Conservation (phyloP, 2,113 vertebrate genomes). For the Halcyon senegalensis region DNA sequence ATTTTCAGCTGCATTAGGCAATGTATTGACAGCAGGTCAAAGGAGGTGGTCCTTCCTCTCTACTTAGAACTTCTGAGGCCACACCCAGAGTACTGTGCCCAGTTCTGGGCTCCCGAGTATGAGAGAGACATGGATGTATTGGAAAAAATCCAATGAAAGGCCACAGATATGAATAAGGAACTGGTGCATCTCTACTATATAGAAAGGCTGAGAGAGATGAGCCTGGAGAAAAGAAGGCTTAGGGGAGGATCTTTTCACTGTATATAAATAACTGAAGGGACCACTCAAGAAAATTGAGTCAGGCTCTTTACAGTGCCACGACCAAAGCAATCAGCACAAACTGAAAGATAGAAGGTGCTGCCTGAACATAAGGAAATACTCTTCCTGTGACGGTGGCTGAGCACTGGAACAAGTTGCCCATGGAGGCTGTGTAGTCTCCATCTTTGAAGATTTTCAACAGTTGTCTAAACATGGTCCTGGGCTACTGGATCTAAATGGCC, state of each 20-base stretch:
- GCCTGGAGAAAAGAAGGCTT: neutral
- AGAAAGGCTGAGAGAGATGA: neutral
- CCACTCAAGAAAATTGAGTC: neutral
- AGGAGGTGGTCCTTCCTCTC: neutral
- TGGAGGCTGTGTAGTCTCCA: neutral
- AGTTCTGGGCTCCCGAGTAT: neutral
- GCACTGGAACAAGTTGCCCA: neutral
- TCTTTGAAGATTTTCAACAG: neutral
- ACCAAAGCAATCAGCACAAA: neutral
- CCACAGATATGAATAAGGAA: neutral
- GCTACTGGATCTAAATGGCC: neutral
- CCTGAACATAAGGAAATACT: neutral
- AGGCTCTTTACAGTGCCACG: neutral
- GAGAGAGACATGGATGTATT: neutral
- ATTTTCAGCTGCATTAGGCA: neutral
- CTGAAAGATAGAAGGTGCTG: neutral
- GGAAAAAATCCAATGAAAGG: neutral
- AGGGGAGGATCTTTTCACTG: neutral
- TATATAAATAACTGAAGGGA: neutral
- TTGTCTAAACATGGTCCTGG: neutral
- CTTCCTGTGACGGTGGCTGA: rapidly evolving
- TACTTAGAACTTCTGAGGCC: neutral
- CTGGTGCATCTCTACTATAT: neutral
- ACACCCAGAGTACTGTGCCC: too few relatives aligned
- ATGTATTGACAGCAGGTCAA: neutral